Evolutionary conservation across 2,113 vertebrate genomes (phyloP).

Genomic region (Pogona vitticeps): DNA sequence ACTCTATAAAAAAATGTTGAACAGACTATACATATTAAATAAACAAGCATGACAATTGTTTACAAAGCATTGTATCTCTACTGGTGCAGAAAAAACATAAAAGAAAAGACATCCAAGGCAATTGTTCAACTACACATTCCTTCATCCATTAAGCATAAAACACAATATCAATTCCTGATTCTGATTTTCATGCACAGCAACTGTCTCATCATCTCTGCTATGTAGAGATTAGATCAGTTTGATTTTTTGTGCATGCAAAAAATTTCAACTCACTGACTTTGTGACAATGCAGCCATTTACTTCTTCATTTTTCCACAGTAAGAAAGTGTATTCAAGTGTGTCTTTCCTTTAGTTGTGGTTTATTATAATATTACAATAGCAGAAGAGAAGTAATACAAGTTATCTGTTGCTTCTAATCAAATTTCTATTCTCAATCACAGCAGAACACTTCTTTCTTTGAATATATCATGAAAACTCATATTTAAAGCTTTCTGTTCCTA

Average conservation of each 20-base stretch:
- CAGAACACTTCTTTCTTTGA: neutral
- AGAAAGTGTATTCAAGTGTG: neutral
- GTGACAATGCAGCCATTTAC: constrained; percentile 51
- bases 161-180: constrained; percentile 51
- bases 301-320: constrained; percentile 37
- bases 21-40: constrained; percentile 30
- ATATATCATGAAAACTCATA: neutral
- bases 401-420: neutral
- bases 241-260: constrained; percentile 56
- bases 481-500: neutral
- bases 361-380: neutral
- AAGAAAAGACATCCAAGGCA: constrained; percentile 37
- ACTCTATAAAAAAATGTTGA: constrained; percentile 34
- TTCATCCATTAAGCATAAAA: neutral
- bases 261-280: constrained; percentile 48
- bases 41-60: constrained; percentile 40
- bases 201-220: constrained; percentile 44
- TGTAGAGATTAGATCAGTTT: constrained; percentile 61
- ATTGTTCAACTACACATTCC: constrained; percentile 28
- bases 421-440: neutral
- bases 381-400: neutral
- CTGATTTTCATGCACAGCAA: constrained; percentile 51
- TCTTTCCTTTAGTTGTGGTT: constrained; percentile 14
- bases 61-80: constrained; percentile 48
- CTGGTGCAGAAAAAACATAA: constrained; percentile 52